Percentiles rank a stretch among this genome's conserved stretches.
Evolutionary conservation across 2,797 vertebrate genomes (phyloP).

Genomic region (Coendou prehensilis): DNA sequence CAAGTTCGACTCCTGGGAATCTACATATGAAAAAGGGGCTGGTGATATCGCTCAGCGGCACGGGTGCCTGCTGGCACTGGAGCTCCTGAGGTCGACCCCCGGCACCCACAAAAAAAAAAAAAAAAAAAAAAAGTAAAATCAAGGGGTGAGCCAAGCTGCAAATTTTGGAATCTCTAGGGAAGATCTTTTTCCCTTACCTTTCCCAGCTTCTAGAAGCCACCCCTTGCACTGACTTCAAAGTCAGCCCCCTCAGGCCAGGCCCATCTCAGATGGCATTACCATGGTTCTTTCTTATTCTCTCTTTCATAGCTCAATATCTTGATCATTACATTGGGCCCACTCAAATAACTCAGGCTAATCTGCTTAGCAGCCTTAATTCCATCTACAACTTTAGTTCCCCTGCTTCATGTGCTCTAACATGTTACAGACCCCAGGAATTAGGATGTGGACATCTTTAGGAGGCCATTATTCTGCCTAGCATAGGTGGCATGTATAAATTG

Average conservation of each 20-base stretch:
- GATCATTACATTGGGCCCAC: neutral
- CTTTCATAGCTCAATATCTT: neutral
- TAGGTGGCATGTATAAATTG: neutral
- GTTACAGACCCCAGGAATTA: neutral
- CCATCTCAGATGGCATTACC: neutral
- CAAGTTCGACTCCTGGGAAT: no score
- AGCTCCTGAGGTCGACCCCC: no score
- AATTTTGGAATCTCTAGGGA: neutral
- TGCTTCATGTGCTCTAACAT: neutral
- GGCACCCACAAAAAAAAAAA: no score
- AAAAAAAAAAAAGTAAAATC: neutral
- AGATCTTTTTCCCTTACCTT: neutral
- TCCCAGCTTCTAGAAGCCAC: neutral
- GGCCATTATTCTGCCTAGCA: neutral
- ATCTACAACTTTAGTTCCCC: neutral
- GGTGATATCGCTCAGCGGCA: no score
- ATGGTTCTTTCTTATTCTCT: neutral
- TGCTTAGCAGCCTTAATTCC: neutral
- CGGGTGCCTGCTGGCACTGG: no score
- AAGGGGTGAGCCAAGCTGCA: accelerated
- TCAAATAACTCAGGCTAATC: neutral
- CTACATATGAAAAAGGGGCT: no score
- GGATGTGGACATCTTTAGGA: neutral
- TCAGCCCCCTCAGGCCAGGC: no score
- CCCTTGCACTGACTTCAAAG: neutral